Base-by-base conservation (phyloP, 2,888 invertebrate genomes). In the Strigamia crassipes region DNA sequence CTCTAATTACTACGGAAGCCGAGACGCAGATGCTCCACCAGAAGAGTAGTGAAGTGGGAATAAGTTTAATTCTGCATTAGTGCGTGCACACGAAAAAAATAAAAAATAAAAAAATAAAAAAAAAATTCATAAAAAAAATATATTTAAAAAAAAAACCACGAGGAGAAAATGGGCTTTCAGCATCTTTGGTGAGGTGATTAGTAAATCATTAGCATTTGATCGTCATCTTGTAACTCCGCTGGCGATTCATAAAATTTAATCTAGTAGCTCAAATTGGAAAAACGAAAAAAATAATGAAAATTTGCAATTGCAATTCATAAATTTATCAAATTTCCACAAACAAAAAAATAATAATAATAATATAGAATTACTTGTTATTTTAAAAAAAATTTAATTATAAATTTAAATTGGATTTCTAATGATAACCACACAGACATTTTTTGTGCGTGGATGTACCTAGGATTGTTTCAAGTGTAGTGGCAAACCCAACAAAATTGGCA, bases 121-220 rank as follows among this genome's bases (percentile, higher is more conserved):
- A 61, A 21, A 61, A 61, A 56, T 10, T 8, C 9, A 18, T 18
- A 46, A 12, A 12, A 10, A 10, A 46, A 46, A 34, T 5, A 34
- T 5, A 34, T 34, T 34, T 34, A 9, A 6, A 10, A 51, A n/a
- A 51, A n/a, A 51, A 51, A 51, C 4, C n/a, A n/a, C n/a, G 51
- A 51, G 10, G n/a, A 18, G 23, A 61, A 66, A 66, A 23, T 10
- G 31, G 13, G 31, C 23, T 66, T 66, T 66, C 66, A 27, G 51
- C 66, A 66, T 66, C 66, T 66, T 31, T 15, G 31, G 31, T 66
- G 27, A 34, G 66, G 66, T 66, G 66, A 66, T 66, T 66, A 66
- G 66, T 66, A 27, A 66, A 66, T 66, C 66, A 66, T 66, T 66
- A 66, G 66, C 66, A 66, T 66, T 66, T 66, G 66, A 10, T 66